Percentiles rank a stretch among this genome's conserved stretches.
phyloP scores from a whole-genome alignment of 1,140 invertebrate species.

The Papilio aristodemus region DNA sequence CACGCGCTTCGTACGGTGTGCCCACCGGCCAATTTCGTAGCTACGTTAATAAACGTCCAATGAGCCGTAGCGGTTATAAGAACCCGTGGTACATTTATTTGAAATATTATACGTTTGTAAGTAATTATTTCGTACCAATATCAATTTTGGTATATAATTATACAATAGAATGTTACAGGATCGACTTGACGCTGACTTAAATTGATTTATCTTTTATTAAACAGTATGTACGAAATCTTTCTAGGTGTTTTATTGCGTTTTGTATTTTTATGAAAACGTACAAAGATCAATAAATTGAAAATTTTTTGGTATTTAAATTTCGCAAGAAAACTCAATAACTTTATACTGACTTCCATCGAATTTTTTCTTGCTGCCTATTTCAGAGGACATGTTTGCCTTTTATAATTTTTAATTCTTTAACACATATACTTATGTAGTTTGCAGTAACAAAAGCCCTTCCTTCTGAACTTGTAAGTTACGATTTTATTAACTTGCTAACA shows the following conservation, averaged over 20 bases:
- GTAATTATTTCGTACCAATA: conserved; percentile 10
- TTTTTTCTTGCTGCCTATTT: too few species aligned
- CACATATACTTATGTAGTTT: too few species aligned
- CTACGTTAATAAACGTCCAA: conserved; percentile 57
- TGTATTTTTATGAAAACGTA: not conserved
- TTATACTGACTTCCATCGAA: too few species aligned
- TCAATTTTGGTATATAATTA: not conserved
- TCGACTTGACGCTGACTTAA: not conserved
- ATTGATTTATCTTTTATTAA: not conserved
- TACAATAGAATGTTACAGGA: not conserved
- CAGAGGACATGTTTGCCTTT: too few species aligned
- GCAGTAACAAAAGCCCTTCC: not conserved
- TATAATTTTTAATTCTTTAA: too few species aligned
- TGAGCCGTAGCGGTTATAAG: conserved; percentile 50
- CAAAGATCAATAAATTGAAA: too few species aligned
- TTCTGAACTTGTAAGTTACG: not conserved
- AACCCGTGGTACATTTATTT: conserved; percentile 44
- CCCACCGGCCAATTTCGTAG: conserved; percentile 53
- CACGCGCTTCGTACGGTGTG: conserved; percentile 54
- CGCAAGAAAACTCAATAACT: too few species aligned
- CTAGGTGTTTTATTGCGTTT: not conserved
- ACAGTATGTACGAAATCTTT: not conserved
- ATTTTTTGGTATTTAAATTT: too few species aligned
- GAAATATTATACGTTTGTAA: conserved; percentile 29
- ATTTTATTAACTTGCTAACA: conserved; percentile 27